Evolutionary conservation across 2,888 invertebrate species (phyloP).

Genomic region (Phoenoteleia sp.): DNA sequence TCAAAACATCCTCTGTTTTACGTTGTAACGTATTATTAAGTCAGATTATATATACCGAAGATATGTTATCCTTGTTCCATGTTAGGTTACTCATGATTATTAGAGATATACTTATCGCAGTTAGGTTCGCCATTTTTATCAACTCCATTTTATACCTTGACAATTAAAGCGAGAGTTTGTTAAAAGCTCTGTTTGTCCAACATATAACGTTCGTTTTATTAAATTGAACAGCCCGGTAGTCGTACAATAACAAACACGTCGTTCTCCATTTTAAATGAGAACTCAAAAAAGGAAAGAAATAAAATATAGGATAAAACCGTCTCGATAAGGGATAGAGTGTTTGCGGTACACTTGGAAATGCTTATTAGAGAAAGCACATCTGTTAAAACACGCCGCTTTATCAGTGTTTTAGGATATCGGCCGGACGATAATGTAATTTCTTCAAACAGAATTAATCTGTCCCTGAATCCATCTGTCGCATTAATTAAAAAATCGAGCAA

Average conservation of each 20-base stretch:
- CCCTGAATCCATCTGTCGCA: conserved; percentile 5
- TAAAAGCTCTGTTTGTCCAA: conserved; percentile 49
- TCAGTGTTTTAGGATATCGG: conserved; percentile 55
- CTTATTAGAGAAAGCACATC: conserved; percentile 84
- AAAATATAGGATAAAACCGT: conserved; percentile 53
- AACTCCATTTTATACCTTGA: conserved; percentile 54
- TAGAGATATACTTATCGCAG: conserved; percentile 59
- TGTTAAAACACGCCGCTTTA: conserved; percentile 82
- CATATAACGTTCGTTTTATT: conserved; percentile 26
- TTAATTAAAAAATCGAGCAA: too few species aligned
- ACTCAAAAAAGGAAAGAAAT: neutral
- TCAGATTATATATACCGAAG: conserved; percentile 62
- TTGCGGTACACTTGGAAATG: conserved; percentile 83
- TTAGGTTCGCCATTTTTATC: conserved; percentile 66
- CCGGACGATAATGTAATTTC: conserved; percentile 38
- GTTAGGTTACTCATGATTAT: conserved; percentile 60
- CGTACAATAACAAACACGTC: conserved; percentile 31
- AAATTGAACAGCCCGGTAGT: conserved; percentile 43
- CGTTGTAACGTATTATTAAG: conserved; percentile 37
- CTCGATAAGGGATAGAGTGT: conserved; percentile 81
- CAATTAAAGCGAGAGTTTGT: conserved; percentile 62
- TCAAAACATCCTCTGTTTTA: conserved; percentile 48
- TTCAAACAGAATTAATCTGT: conserved; percentile 26
- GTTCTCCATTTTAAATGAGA: conserved; percentile 23
- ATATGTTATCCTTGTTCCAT: conserved; percentile 62